These are phyloP conservation scores for Physeter macrocephalus DNA, from an alignment of 2,113 vertebrate species.

Conservation along the genomic window DNA sequence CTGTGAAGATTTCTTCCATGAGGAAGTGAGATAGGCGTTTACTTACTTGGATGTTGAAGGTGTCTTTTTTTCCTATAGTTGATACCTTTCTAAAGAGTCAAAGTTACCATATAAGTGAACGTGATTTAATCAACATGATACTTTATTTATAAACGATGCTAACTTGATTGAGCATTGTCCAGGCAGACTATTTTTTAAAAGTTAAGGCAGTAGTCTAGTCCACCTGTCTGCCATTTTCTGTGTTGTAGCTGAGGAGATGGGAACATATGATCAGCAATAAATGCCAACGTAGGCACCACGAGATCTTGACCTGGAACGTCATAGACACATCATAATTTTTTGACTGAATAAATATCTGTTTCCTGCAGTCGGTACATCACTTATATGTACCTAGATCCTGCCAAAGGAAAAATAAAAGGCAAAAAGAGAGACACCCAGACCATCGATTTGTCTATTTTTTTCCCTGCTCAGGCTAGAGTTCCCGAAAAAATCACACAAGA, in stretches of 20 bases:
- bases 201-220: neutral
- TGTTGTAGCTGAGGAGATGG: neutral
- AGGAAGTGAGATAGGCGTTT: neutral
- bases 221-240: neutral
- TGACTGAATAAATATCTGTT: neutral
- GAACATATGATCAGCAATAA: neutral
- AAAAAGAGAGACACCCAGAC: neutral
- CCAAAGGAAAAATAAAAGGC: too few species aligned
- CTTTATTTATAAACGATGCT: neutral
- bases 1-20: neutral
- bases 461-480: neutral
- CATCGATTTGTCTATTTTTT: neutral
- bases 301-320: neutral
- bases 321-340: neutral
- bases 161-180: neutral
- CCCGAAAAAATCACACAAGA: neutral
- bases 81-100: neutral
- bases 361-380: neutral
- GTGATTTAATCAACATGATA: neutral
- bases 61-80: neutral
- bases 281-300: neutral
- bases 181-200: neutral
- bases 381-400: neutral
- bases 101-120: neutral
- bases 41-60: too few species aligned